Conservation (phyloP, 2,113 vertebrate species). For the Ia io region DNA sequence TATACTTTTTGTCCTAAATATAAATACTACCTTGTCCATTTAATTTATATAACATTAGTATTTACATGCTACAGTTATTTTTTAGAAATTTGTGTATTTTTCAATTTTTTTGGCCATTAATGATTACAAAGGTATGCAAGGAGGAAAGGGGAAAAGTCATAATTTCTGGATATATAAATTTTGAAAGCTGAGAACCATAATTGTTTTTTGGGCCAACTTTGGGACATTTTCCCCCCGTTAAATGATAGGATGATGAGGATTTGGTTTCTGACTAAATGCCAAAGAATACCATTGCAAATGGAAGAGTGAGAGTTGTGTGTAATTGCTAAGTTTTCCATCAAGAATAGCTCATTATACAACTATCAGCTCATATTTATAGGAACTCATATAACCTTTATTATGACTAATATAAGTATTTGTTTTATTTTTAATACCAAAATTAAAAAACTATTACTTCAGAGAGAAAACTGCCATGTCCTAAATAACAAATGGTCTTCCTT, state of each 20-base stretch:
- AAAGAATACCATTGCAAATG: not conserved
- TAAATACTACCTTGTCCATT: not conserved
- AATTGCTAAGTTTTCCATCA: not conserved
- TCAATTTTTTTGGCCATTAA: not conserved
- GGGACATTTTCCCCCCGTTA: not conserved
- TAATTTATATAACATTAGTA: not conserved
- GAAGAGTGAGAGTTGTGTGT: not conserved
- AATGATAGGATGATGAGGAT: not conserved
- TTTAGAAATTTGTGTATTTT: not conserved
- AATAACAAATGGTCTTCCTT: not conserved
- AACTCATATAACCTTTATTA: not conserved
- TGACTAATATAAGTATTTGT: not conserved
- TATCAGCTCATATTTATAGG: not conserved
- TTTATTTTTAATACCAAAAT: conserved; percentile 14
- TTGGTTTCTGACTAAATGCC: not conserved
- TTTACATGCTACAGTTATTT: not conserved
- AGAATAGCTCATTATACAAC: not conserved
- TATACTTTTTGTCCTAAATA: not conserved
- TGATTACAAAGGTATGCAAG: not conserved
- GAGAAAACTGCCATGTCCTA: not conserved
- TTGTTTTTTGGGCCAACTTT: not conserved
- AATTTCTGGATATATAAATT: not conserved
- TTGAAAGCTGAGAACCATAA: not conserved
- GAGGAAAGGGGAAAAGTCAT: not conserved
- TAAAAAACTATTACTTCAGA: not conserved